phyloP scores from a whole-genome alignment of 2,888 invertebrate genomes.

The Cremastinae sp. region DNA sequence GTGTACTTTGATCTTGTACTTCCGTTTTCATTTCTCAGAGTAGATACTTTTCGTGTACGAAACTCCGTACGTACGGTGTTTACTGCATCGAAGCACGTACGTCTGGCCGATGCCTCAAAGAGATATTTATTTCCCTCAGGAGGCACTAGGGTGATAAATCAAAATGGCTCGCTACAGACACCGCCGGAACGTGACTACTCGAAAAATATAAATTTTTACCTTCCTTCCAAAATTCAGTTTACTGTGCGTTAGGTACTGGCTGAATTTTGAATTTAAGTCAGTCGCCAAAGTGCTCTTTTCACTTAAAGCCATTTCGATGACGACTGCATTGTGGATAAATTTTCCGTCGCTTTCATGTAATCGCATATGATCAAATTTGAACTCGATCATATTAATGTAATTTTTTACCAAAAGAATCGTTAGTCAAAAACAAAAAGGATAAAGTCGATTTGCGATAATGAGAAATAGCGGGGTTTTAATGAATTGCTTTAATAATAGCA shows the following conservation, averaged over 20 bases:
- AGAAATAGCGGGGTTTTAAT: too few relatives aligned
- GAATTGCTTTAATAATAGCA: too few relatives aligned
- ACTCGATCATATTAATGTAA: too few relatives aligned
- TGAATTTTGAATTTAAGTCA: background rate
- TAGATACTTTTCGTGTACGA: conserved; percentile 2
- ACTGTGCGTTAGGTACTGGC: background rate
- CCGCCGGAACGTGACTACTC: conserved; percentile 8
- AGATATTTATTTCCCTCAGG: conserved; percentile 43
- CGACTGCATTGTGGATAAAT: too few relatives aligned
- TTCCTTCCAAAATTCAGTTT: conserved; percentile 2
- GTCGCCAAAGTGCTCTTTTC: too few relatives aligned
- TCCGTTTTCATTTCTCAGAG: conserved; percentile 46
- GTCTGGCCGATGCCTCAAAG: conserved; percentile 18
- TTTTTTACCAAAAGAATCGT: too few relatives aligned
- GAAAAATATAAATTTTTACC: conserved; percentile 7
- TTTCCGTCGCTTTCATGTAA: too few relatives aligned
- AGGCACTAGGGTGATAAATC: conserved; percentile 32
- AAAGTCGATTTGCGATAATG: too few relatives aligned
- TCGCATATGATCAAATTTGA: too few relatives aligned
- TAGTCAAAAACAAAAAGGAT: too few relatives aligned
- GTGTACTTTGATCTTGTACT: conserved; percentile 39
- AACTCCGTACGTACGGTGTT: conserved; percentile 10
- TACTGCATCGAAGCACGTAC: conserved; percentile 36
- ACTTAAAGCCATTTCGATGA: too few relatives aligned
- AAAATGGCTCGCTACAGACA: conserved; percentile 27